phyloP scores from a whole-genome alignment of 2,888 invertebrate species.

The Pseudococcus jackbeardsleyi region DNA sequence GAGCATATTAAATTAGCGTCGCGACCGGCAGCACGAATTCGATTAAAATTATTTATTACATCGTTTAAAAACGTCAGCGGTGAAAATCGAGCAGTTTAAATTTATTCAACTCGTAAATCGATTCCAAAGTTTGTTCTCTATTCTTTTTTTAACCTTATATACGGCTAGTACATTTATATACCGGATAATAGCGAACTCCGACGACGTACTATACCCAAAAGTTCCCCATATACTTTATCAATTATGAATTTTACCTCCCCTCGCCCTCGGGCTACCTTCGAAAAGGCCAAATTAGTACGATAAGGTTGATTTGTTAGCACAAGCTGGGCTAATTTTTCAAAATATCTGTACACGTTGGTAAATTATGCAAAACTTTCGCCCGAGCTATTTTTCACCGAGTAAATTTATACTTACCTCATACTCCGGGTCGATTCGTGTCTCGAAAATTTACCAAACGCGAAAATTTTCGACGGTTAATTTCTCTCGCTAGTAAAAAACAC shows the following conservation, averaged over 20 bases:
- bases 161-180: neutral
- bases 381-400: neutral
- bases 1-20: neutral
- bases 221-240: neutral
- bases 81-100: neutral
- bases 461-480: too few relatives aligned
- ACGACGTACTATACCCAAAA: neutral
- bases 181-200: neutral
- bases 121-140: neutral
- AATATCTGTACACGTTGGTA: neutral
- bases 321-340: slow-evolving; percentile 22
- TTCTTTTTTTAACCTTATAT: neutral
- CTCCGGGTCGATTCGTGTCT: neutral
- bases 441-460: neutral
- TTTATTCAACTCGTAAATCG: slow-evolving; percentile 7
- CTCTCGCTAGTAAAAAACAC: neutral
- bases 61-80: neutral
- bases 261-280: neutral
- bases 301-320: slow-evolving; percentile 3
- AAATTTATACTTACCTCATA: neutral
- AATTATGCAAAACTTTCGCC: neutral
- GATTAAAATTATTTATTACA: neutral
- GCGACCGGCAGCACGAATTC: neutral
- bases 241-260: neutral
- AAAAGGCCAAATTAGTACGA: neutral